Conservation (phyloP, 2,888 invertebrate species). For the Agrochola circellaris region DNA sequence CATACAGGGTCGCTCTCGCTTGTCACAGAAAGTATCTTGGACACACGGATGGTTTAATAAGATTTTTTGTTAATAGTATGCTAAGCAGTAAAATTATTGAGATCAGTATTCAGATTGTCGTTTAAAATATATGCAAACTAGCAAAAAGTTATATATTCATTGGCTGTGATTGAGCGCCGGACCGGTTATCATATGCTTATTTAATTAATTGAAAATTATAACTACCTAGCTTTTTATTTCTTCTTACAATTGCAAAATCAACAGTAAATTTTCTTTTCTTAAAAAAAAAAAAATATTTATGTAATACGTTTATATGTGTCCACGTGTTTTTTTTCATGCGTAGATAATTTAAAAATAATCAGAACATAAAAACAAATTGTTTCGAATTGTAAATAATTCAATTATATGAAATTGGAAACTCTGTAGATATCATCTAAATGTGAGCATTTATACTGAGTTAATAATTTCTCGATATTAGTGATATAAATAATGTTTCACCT, state of each 20-base stretch:
- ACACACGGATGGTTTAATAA: background rate
- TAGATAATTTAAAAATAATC: too few relatives aligned
- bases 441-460: background rate
- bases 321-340: background rate
- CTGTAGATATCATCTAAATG: background rate
- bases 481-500: background rate
- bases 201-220: background rate
- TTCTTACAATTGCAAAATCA: background rate
- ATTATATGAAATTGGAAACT: background rate
- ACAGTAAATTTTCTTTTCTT: background rate
- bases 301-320: background rate
- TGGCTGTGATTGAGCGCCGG: background rate
- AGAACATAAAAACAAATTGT: background rate
- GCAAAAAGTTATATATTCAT: conserved; percentile 2
- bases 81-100: conserved; percentile 25
- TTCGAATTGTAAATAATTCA: background rate
- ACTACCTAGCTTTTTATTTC: background rate
- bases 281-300: background rate
- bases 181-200: background rate
- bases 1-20: background rate
- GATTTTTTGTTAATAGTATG: conserved; percentile 31
- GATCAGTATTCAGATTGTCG: background rate
- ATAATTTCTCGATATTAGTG: background rate
- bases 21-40: background rate
- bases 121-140: conserved; percentile 1